These are phyloP conservation scores for Ichneumoninae sp. DNA, from an alignment of 2,888 invertebrate genomes.

Conservation along the genomic window DNA sequence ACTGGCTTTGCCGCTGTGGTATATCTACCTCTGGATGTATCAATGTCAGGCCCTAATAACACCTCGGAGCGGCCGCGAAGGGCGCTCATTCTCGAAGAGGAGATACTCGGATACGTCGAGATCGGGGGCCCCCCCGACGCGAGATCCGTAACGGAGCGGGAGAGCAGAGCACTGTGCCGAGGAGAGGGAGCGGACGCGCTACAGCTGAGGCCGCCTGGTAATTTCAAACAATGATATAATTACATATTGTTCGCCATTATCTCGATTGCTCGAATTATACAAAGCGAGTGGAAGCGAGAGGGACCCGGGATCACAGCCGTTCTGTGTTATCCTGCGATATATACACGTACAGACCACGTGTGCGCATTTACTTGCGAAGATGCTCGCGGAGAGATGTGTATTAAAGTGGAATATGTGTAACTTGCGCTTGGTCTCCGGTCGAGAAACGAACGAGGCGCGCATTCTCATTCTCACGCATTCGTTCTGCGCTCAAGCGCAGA, in stretches of 20 bases:
- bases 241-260: constrained; percentile 79
- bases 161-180: constrained; percentile 26
- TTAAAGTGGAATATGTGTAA: constrained; percentile 38
- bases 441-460: constrained; percentile 33
- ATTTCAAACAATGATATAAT: constrained; percentile 83
- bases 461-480: constrained; percentile 66
- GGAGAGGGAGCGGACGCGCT: constrained; percentile 65
- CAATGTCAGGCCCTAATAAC: constrained; percentile 82
- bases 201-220: constrained; percentile 75
- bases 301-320: constrained; percentile 58
- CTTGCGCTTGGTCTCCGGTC: constrained; percentile 32
- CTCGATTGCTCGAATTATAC: constrained; percentile 80
- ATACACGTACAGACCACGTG: constrained; percentile 37
- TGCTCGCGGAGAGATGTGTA: not conserved
- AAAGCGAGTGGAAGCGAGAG: constrained; percentile 65
- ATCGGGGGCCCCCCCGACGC: constrained; percentile 56
- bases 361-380: constrained; percentile 44
- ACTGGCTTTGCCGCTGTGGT: constrained; percentile 10
- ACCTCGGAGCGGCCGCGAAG: constrained; percentile 69
- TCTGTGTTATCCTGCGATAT: constrained; percentile 44
- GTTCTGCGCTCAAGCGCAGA: constrained; percentile 37
- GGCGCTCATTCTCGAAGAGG: constrained; percentile 64
- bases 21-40: constrained; percentile 77
- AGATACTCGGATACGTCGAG: constrained; percentile 33
- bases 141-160: constrained; percentile 58